Percentiles rank a stretch among this genome's conserved stretches.
These are phyloP conservation scores for Cryptotis parvus DNA, from an alignment of 2,113 vertebrate genomes.

Conservation along the genomic window DNA sequence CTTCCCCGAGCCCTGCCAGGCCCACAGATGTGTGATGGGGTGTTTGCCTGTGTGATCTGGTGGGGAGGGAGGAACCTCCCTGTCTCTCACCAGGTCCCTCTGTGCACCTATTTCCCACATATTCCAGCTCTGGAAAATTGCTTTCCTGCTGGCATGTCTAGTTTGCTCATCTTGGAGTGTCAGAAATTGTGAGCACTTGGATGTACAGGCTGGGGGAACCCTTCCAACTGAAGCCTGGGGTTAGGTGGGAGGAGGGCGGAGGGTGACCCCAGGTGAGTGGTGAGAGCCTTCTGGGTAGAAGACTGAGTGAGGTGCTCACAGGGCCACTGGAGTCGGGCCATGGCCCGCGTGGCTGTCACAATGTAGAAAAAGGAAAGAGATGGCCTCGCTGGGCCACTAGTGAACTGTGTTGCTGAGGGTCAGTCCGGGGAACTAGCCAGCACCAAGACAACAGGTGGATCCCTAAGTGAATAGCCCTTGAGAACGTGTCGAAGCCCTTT, in stretches of 20 bases:
- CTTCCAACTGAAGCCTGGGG: not conserved
- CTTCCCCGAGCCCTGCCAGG: not conserved
- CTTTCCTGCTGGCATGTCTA: slow-evolving; percentile 2
- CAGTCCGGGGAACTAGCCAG: slow-evolving; percentile 41
- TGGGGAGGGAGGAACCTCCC: not conserved
- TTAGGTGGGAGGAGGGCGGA: too few species aligned
- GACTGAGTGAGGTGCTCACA: too few species aligned
- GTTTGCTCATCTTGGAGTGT: not conserved
- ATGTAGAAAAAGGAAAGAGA: not conserved
- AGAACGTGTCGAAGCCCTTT: slow-evolving; percentile 77
- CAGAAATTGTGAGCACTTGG: not conserved
- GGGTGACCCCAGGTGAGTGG: too few species aligned
- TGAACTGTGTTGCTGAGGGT: not conserved
- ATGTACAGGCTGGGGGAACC: not conserved
- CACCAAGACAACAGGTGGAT: slow-evolving; percentile 59
- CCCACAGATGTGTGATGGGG: not conserved
- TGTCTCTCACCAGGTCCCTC: not conserved
- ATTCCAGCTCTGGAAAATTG: slow-evolving; percentile 40
- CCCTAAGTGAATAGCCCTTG: slow-evolving; percentile 75
- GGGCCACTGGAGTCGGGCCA: too few species aligned
- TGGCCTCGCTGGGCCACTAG: not conserved
- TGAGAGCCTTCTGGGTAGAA: too few species aligned
- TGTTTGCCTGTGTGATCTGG: not conserved
- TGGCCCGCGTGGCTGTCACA: not conserved
- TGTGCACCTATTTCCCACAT: not conserved